Conservation (phyloP, 2,113 vertebrate genomes). For the Casuarius casuarius region DNA sequence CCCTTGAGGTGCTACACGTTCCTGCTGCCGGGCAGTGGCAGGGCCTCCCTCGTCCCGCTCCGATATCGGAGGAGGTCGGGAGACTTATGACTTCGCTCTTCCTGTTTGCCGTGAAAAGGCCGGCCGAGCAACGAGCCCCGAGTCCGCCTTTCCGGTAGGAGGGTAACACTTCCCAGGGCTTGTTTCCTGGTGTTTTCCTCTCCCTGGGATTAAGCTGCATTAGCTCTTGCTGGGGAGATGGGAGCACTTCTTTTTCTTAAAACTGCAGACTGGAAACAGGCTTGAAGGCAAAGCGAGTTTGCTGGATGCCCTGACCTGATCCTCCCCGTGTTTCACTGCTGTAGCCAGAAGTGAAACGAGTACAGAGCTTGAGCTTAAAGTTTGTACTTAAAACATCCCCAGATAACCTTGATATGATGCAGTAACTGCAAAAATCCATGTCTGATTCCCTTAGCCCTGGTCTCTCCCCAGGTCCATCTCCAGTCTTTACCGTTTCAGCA, state of each 20-base stretch:
- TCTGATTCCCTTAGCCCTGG: background rate
- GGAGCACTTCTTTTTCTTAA: background rate
- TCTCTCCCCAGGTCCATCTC: background rate
- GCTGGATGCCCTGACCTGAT: background rate
- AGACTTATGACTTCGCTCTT: accelerated
- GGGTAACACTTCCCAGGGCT: background rate
- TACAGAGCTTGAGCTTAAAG: background rate
- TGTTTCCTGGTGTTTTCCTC: background rate
- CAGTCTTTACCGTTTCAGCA: background rate
- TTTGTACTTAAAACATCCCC: background rate
- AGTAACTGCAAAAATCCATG: background rate
- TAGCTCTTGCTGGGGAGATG: background rate
- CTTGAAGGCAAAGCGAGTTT: accelerated
- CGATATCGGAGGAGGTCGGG: background rate
- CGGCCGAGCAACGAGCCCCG: accelerated
- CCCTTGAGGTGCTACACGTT: background rate
- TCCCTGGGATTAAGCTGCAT: background rate
- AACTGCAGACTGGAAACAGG: background rate
- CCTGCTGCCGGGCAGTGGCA: accelerated
- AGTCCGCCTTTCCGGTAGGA: background rate
- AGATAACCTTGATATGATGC: accelerated
- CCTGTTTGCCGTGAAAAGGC: background rate
- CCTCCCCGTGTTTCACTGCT: background rate
- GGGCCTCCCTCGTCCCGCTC: background rate
- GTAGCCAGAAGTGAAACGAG: background rate